Base-by-base conservation (phyloP, 2,888 invertebrate species). In the Caenorhabditis sp. region DNA sequence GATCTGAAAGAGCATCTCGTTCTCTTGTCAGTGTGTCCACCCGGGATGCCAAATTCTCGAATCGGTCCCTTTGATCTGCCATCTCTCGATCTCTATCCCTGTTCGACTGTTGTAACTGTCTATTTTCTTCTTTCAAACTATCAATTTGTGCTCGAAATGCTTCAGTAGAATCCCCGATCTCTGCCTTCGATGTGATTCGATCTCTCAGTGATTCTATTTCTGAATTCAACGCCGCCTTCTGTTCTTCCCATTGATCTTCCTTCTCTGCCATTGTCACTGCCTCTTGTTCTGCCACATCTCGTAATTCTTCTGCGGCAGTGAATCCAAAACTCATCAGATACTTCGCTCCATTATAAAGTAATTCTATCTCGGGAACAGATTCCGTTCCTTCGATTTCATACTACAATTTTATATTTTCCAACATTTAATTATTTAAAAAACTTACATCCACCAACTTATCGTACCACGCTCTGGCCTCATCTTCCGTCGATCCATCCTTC, bases 61-160 rank as follows among this genome's bases (percentile, higher is more conserved):
- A 87, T 76, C 87, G 51, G 58, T 91, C 90, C 35, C 90, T 82
- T 70, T 89, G 89, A 77, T 91, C 90, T 7, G 90, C 89, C 83
- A 91, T 84, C 64, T 91, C 91, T 28, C 90, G 61, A 81, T 91
- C 91, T 38, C 91, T 74, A 26, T 91, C 91, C 8, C 90, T 79
- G 58, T 85, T 88, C 64, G 83, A 74, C 74, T 90, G 88, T 61
- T 90, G 90, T 28, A 91, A 74, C 26, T 88, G 86, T n/a, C 88
- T 74, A 66, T 91, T 91, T 74, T 92, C 91, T 26, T 90, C 89
- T 31, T 89, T 89, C 68, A 91, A 84, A 84, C 88, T 90, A 58
- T 91, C 89, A 44, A 91, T 91, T 68, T 91, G 91, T 2, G 89
- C 90, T 26, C 91, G 26, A 51, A 82, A 83, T 5, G 84, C 84